Conservation (phyloP, 53 echinoderm and acorn worm species). For the Patiria pectinifera region DNA sequence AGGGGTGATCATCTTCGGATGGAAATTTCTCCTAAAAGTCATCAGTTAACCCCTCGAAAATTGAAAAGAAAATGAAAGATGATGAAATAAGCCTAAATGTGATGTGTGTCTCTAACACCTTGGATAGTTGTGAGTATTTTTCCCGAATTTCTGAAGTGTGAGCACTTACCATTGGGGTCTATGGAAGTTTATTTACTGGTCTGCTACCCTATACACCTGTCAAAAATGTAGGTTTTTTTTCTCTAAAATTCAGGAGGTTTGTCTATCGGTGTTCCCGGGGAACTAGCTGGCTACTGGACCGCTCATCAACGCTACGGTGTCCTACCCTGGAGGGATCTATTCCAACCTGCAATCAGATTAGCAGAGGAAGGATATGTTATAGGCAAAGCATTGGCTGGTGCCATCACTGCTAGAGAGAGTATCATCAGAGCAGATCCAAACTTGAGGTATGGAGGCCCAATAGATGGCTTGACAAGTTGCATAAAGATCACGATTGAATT, state of each 20-base stretch:
- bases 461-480: neutral
- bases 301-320: conserved; percentile 69
- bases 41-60: too few species aligned
- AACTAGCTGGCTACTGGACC: conserved; percentile 74
- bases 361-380: conserved; percentile 69
- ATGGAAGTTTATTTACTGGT: too few species aligned
- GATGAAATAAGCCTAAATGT: too few species aligned
- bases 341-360: conserved; percentile 67
- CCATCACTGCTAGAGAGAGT: conserved; percentile 36
- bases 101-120: too few species aligned
- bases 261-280: conserved; percentile 83
- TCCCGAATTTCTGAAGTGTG: too few species aligned
- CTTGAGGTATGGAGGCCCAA: conserved; percentile 51
- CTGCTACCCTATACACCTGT: too few species aligned
- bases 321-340: conserved; percentile 69
- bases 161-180: too few species aligned
- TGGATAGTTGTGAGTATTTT: too few species aligned
- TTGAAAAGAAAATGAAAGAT: too few species aligned
- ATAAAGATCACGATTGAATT: too few species aligned
- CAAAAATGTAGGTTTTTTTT: neutral
- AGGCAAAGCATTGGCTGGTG: conserved; percentile 19
- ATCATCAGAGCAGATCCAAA: conserved; percentile 34
- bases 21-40: too few species aligned
- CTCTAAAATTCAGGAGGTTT: conserved; percentile 59
- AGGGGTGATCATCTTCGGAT: too few species aligned